Base-by-base conservation (phyloP, 1,140 invertebrate species). In the Drosophila kurseongensis region DNA sequence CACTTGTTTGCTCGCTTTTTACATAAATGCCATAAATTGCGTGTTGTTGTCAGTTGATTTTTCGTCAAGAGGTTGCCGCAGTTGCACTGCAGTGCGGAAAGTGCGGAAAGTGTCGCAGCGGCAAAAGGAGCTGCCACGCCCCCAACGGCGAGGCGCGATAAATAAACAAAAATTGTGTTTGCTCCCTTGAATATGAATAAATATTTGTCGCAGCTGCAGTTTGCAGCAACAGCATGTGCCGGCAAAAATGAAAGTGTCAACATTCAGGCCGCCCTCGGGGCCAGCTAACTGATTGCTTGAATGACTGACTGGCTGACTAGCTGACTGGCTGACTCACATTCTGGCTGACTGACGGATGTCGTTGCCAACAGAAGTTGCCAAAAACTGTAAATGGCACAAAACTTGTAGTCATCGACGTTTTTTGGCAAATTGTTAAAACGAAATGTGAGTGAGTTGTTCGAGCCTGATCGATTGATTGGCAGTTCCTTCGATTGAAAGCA, bases 1-100 rank as follows among this genome's bases (percentile, higher is more conserved):
- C 44, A 57, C 72, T 56, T 80, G 71, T 66, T 75, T 52, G 56
- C 65, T 71, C 41, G 54, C 42, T 59, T 80, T 75, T 80, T 69
- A 66, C 68, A 74, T 88, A 86, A 86, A 82, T 73, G 79, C 76
- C 83, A 86, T 86, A 86, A 86, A 88, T 86, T 82, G 72, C 61
- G 69, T 60, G 69, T 60, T 69, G 66, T 75, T 86, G 83, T 72
- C 75, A 81, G 67, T 75, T 86, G 80, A 55, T 72, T 54, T 45
- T 73, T 72, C 69, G 63, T 38, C 48, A 78, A 80, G 57, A 61
- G 59, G 54, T 47, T 69, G 62, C 55, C 32, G 36, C 65, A 61
- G 62, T 42, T 18, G 36, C 65, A 61, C 23, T 35, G 40, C 47
- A 58, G 36, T 38, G 41, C 63, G 52, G 66, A 71, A 80, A 85